These are phyloP conservation scores for Pachycephala philippinensis DNA, from an alignment of 2,113 vertebrate species.

Conservation along the genomic window DNA sequence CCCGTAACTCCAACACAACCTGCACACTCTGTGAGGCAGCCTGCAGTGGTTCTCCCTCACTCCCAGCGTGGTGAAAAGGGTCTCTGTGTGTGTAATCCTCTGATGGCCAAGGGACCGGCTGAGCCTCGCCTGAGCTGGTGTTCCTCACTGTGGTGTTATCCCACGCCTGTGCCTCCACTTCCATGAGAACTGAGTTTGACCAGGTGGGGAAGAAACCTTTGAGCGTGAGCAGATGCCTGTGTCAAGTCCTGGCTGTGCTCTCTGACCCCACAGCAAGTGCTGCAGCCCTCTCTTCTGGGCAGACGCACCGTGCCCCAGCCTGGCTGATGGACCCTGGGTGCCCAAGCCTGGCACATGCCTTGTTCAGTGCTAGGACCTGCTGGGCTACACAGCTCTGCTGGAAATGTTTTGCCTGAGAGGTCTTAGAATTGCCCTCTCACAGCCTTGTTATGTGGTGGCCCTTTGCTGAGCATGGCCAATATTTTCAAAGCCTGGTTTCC, in stretches of 20 bases:
- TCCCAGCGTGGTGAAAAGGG: background rate
- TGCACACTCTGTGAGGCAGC: background rate
- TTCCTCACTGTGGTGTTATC: background rate
- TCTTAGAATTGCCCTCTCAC: background rate
- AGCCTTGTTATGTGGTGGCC: background rate
- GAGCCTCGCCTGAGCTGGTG: background rate
- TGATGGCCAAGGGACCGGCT: background rate
- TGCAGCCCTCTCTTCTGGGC: background rate
- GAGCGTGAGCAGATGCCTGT: background rate
- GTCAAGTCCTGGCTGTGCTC: background rate
- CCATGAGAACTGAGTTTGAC: background rate
- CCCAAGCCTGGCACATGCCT: background rate
- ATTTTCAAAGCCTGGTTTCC: background rate
- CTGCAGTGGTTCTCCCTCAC: background rate
- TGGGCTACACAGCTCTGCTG: background rate
- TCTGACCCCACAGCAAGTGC: background rate
- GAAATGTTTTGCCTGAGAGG: background rate
- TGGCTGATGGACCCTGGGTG: background rate
- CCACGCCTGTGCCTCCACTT: background rate
- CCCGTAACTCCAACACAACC: background rate
- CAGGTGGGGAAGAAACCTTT: background rate
- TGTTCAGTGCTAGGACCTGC: background rate
- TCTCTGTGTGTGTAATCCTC: background rate
- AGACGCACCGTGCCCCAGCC: fast-evolving
- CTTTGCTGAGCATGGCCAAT: background rate